Conservation (phyloP, 2,113 vertebrate genomes). For the Pionites leucogaster region DNA sequence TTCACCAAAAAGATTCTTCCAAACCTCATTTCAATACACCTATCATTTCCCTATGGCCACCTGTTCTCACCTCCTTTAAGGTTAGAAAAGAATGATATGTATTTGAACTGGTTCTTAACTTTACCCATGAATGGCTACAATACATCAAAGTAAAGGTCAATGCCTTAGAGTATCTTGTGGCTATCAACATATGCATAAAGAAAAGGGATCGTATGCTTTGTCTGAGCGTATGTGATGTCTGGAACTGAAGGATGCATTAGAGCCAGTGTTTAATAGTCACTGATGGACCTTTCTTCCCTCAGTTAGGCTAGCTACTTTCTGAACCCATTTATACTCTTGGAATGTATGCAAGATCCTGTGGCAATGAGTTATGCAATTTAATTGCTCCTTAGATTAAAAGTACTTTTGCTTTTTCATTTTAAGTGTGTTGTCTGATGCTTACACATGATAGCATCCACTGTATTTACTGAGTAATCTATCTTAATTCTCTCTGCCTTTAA, state of each 20-base stretch:
- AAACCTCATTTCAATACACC: not conserved
- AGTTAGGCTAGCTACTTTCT: not conserved
- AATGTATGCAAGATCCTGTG: not conserved
- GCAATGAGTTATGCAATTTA: not conserved
- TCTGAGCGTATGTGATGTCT: not conserved
- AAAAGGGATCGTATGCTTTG: not conserved
- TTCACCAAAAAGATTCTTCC: not conserved
- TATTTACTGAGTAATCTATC: not conserved
- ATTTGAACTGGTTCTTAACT: not conserved
- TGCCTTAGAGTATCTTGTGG: not conserved
- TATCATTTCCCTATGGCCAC: not conserved
- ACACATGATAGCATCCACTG: not conserved
- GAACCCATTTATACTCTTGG: not conserved
- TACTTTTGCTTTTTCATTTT: not conserved
- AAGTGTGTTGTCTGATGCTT: constrained; percentile 11
- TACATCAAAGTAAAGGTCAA: not conserved
- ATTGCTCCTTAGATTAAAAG: constrained; percentile 6
- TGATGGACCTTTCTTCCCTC: not conserved
- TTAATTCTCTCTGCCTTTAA: not conserved
- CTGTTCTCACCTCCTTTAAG: not conserved
- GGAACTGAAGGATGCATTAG: not conserved
- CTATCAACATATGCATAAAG: not conserved
- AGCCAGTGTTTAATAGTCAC: not conserved
- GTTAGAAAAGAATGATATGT: not conserved
- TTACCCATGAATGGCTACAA: not conserved